Evolutionary conservation across 2,888 invertebrate species (phyloP), one percentile per base, ranked within the genome.

Genomic region (Cephonodes hylas): DNA sequence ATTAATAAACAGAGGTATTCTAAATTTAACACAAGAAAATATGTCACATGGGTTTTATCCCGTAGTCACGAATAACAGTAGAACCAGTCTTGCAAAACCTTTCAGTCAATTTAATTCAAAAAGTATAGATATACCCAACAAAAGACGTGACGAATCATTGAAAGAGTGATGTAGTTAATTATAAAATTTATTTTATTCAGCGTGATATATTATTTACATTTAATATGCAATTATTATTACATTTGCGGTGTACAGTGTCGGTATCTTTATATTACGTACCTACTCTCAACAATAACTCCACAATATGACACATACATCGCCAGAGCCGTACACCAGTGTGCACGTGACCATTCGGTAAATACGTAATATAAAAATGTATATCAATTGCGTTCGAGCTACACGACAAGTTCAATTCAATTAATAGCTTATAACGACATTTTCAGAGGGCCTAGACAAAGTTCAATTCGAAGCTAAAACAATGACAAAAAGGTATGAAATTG

Each of bases 141-240:
- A n/a, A n/a, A n/a, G n/a, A n/a, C n/a, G n/a, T n/a, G n/a, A n/a
- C n/a, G n/a, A n/a, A 8, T 27, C 74, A 70, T 62, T 69, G 71
- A 69, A 67, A 66, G 58, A 70, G 56, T 25, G 15, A 59, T 60
- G 3, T 75, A 76, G 77, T 81, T 78, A 81, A 84, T 84, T 80
- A 83, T 80, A 79, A 75, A 67, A 85, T 89, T 87, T 88, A 89
- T 89, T 89, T 73, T 80, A 74, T 73, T 53, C 53, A 53, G 53
- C 53, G 27, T 53, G 53, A 31, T 53, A 31, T 27, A 53, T 31
- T 53, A 53, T 53, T 53, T 53, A 53, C 53, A 53, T 53, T 27
- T 66, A 80, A 76, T 74, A 69, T 73, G 53, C 53, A 31, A 31
- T 53, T 53, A 23, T 22, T 8, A 20, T 23, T 34, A 46, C 20